Conservation (phyloP, 2,113 vertebrate genomes). For the Thamnaconus septentrionalis region DNA sequence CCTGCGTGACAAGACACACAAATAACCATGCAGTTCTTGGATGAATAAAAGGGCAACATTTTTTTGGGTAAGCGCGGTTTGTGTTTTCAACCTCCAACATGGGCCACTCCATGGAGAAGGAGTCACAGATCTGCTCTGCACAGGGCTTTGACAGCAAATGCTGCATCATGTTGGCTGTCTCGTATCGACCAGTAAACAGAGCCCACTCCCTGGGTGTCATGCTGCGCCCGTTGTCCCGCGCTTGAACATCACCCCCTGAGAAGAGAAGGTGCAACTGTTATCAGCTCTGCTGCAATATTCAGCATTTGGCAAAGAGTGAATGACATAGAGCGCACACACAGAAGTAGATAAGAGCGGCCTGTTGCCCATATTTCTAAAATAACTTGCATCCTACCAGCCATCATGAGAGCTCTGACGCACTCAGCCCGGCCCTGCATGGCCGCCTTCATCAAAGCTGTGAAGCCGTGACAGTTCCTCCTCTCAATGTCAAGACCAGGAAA, state of each 20-base stretch:
- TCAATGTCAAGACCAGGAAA: conserved; percentile 91
- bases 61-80: no score
- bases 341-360: background rate
- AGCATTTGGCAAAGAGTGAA: background rate
- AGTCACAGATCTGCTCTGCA: conserved; percentile 87
- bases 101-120: conserved; percentile 86
- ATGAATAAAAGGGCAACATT: background rate
- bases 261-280: conserved; percentile 1
- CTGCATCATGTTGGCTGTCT: conserved; percentile 82
- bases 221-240: conserved; percentile 81
- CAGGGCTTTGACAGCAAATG: conserved; percentile 84
- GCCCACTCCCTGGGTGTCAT: conserved; percentile 91
- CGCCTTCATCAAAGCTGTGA: conserved; percentile 94
- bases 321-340: background rate
- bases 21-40: background rate
- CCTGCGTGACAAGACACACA: conserved; percentile 42
- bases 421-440: conserved; percentile 90
- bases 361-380: background rate
- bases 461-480: conserved; percentile 89
- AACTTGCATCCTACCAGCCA: conserved; percentile 77
- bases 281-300: background rate
- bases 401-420: conserved; percentile 85
- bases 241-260: conserved; percentile 85
- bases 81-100: conserved; percentile 65
- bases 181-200: conserved; percentile 86